phyloP scores from a whole-genome alignment of 2,113 vertebrate species.

The Eulacestoma nigropectus region DNA sequence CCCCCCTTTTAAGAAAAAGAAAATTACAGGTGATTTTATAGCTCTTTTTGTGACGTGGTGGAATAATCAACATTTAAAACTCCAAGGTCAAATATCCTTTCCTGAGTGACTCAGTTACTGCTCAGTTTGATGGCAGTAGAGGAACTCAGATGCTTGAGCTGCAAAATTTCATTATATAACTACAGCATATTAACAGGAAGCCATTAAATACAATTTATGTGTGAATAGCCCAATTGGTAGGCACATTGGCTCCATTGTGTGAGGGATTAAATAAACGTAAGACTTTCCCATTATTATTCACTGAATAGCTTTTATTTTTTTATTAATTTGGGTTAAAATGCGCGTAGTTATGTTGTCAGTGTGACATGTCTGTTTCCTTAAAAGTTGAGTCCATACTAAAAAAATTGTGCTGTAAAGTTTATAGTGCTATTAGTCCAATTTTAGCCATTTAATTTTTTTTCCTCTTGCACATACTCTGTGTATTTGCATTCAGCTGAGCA shows the following conservation, averaged over 20 bases:
- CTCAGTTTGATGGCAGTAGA: constrained; percentile 51
- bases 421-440: not conserved
- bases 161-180: constrained; percentile 57
- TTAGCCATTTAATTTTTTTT: not conserved
- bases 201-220: constrained; percentile 59
- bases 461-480: not conserved
- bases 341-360: constrained; percentile 27
- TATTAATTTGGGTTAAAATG: constrained; percentile 47
- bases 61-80: constrained; percentile 40
- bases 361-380: constrained; percentile 24
- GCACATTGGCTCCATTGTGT: constrained; percentile 34
- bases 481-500: not conserved
- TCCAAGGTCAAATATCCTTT: constrained; percentile 54
- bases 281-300: constrained; percentile 38
- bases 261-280: constrained; percentile 43
- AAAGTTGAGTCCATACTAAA: not conserved
- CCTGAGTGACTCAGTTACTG: constrained; percentile 35
- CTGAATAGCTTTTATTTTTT: constrained; percentile 4
- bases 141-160: constrained; percentile 36
- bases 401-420: constrained; percentile 5
- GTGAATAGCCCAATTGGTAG: constrained; percentile 24
- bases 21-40: not conserved
- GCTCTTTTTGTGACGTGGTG: not conserved
- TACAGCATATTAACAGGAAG: constrained; percentile 64
- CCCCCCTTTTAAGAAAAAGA: not conserved